Base-by-base conservation (phyloP, 2,888 invertebrate genomes). In the Melieria picta region DNA sequence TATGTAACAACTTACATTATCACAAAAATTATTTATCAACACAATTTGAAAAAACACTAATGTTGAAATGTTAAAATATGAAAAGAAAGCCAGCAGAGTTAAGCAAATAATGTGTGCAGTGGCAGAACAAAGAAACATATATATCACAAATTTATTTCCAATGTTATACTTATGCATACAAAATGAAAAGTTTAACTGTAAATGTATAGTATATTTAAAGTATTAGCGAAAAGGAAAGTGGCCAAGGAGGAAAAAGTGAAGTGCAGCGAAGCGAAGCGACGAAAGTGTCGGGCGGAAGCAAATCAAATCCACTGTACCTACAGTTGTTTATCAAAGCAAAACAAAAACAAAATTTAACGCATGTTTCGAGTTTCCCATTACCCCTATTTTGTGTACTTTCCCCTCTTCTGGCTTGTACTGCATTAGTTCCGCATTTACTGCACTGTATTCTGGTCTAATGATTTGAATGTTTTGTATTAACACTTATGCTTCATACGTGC, bases 241-340 rank as follows among this genome's bases (percentile, higher is more conserved):
- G 30, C 11, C 46, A 47, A 47, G 47, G 7, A 62, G 48, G 7
- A 7, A 62, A 55, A 55, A 65, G 13, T 61, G 43, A 13, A 63
- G n/a, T 42, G 46, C n/a, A 50, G 46, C 50, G n/a, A 10, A 55
- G 42, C 46, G 13, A 30, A 30, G 30, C 30, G 30, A 30, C 30
- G 30, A 30, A 30, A 30, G 30, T 30, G 2, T 30, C 30, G 30
- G 7, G 7, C 47, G 9, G 45, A 56, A 65, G 46, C 56, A 55
- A 56, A 55, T 65, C 55, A 65, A 55, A 65, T 16, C 65, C 57
- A 50, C 48, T 65, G 56, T 65, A 65, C 65, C 65, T 65, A 65
- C 65, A 65, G 56, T 56, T 65, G 47, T 65, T 46, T 65, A 46
- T 65, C 7, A 46, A 60, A 60, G 46, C 13, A 42, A 7, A 45